Conservation (phyloP, 2,797 vertebrate genomes). For the Helicolenus hilgendorfi region DNA sequence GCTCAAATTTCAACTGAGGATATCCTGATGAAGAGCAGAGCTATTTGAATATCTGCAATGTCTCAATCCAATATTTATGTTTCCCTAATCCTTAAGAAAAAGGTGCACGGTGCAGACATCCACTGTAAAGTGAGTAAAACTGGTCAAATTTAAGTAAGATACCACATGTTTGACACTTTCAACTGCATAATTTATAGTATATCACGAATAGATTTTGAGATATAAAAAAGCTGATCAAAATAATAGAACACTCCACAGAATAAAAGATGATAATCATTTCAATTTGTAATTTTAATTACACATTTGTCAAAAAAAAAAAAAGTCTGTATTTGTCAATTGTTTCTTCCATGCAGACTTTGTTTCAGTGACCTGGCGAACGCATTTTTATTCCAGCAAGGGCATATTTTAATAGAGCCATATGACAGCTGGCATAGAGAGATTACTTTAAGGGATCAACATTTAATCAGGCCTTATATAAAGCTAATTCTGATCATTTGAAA, state of each 20-base stretch:
- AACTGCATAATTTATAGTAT: background rate
- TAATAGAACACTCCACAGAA: background rate
- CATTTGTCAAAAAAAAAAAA: background rate
- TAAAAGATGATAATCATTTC: background rate
- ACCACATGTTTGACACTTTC: background rate
- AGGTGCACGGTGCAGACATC: background rate
- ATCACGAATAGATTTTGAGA: background rate
- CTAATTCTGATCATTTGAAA: conserved; percentile 8
- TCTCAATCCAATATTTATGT: conserved; percentile 11
- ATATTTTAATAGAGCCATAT: background rate
- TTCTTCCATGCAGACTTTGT: background rate
- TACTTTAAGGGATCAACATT: background rate
- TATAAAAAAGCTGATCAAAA: background rate
- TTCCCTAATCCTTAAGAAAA: background rate
- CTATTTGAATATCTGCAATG: conserved; percentile 15
- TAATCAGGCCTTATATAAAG: background rate
- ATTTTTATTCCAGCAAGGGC: background rate
- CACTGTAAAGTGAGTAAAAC: background rate
- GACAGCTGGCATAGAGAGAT: conserved; percentile 5
- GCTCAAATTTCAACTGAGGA: conserved; percentile 21
- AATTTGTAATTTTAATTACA: background rate
- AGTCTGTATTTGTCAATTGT: background rate
- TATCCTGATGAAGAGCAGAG: conserved; percentile 27
- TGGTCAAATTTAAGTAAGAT: background rate
- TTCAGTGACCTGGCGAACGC: background rate